Evolutionary conservation across 2,888 invertebrate species (phyloP), one percentile per base, ranked within the genome.

Genomic region (Muschampia plurimacula): DNA sequence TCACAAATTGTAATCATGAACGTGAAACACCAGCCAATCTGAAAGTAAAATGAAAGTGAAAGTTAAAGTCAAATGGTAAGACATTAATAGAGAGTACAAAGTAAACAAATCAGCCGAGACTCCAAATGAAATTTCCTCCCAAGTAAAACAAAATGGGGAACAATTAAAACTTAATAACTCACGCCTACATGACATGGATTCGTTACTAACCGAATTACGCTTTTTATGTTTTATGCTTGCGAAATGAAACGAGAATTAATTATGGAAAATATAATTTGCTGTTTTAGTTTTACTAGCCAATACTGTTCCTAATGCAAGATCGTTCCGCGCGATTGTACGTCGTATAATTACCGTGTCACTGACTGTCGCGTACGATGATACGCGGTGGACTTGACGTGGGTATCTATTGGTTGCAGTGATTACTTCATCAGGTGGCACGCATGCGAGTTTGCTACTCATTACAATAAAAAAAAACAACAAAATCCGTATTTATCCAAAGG

Each of bases 131-230:
- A 81, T 81, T 79, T 78, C 76, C 77, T 76, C 63, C 71, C 74
- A 80, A 80, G 77, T 78, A 76, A 80, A 79, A 80, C 78, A 77
- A 77, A 78, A 75, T 74, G 76, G 72, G 67, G 73, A 78, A 79
- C 79, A 79, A 79, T 81, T 80, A 80, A 79, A 80, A 80, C 76
- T 78, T 78, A 81, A 81, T 79, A 79, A 79, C 76, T 79, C 77
- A 76, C 75, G 80, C 76, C 79, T 75, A 75, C 76, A 75, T 73
- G 70, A 49, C 59, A 22, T 49, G 74, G 73, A 64, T 73, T 46
- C 59, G 73, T 75, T 73, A 77, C 74, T 71, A 73, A 74, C 15
- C n/a, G 63, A 72, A 67, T 63, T 72, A 67, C 36, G 41, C n/a
- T 22, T 63, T 55, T 72, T 46, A 60, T 44, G 67, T 62, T 62